Evolutionary conservation across 2,888 invertebrate genomes (phyloP).

Genomic region (Rhorus exstirpatorius): DNA sequence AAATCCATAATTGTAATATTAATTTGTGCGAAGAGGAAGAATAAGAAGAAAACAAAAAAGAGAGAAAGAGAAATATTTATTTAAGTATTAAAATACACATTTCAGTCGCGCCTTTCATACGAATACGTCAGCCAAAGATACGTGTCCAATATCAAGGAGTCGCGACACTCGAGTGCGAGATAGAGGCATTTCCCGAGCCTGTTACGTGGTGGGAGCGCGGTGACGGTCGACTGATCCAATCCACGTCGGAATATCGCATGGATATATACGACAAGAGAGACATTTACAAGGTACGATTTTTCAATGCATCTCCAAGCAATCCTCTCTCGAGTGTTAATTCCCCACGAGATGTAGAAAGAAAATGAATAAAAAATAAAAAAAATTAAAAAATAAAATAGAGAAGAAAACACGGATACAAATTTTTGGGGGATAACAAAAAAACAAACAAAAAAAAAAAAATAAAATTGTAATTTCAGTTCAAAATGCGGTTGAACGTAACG

Average conservation of each 20-base stretch:
- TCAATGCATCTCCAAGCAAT: constrained; percentile 48
- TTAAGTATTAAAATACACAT: constrained; percentile 53
- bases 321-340: constrained; percentile 18
- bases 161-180: constrained; percentile 93
- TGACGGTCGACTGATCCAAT: constrained; percentile 92
- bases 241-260: constrained; percentile 89
- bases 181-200: constrained; percentile 95
- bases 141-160: constrained; percentile 90
- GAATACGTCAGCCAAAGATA: constrained; percentile 92
- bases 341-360: neutral
- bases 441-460: neutral
- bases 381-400: too few species aligned
- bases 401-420: too few species aligned
- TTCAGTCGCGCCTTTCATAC: constrained; percentile 94
- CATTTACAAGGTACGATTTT: constrained; percentile 85
- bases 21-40: neutral
- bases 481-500: constrained; percentile 93
- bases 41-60: neutral
- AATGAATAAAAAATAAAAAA: neutral
- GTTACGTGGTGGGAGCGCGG: constrained; percentile 94
- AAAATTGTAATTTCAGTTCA: constrained; percentile 87
- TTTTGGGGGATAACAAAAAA: too few species aligned
- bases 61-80: constrained; percentile 1
- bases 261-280: constrained; percentile 87
- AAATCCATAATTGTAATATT: neutral